These are phyloP conservation scores for Thunnus albacares DNA, from an alignment of 2,797 vertebrate species.

Conservation along the genomic window DNA sequence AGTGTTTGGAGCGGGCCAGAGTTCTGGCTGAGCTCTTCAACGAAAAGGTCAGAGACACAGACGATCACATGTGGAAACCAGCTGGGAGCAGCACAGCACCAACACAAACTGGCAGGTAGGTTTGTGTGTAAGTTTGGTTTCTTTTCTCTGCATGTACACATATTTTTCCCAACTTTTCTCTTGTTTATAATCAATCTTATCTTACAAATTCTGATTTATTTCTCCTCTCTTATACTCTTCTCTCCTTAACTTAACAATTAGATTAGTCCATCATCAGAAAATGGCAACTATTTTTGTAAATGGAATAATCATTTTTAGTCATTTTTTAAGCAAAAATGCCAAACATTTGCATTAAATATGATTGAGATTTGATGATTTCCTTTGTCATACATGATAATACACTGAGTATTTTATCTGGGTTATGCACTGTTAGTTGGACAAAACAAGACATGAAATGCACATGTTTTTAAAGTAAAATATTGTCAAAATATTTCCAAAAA, in stretches of 20 bases:
- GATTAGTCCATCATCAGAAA: too few relatives aligned
- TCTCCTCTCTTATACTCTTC: not conserved
- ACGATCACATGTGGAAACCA: slow-evolving; percentile 92
- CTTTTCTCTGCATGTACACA: not conserved
- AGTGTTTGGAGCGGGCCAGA: slow-evolving; percentile 86
- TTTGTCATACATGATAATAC: not conserved
- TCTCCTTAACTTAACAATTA: not conserved
- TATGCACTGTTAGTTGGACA: too few relatives aligned
- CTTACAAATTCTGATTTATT: not conserved
- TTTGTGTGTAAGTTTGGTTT: not conserved
- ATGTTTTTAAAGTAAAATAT: too few relatives aligned
- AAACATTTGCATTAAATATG: too few relatives aligned
- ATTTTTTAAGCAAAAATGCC: too few relatives aligned
- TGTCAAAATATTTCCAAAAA: too few relatives aligned
- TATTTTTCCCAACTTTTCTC: not conserved
- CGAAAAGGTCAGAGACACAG: slow-evolving; percentile 88
- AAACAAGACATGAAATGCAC: too few relatives aligned
- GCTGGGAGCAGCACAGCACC: slow-evolving; percentile 44
- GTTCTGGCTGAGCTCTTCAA: slow-evolving; percentile 87
- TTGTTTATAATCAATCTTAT: not conserved
- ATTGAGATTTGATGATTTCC: not conserved
- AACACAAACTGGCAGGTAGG: slow-evolving; percentile 62
- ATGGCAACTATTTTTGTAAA: too few relatives aligned
- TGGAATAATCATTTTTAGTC: too few relatives aligned
- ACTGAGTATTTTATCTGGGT: too few relatives aligned